Base-by-base conservation (phyloP, 2,888 invertebrate species). In the Dolomedes plantarius region DNA sequence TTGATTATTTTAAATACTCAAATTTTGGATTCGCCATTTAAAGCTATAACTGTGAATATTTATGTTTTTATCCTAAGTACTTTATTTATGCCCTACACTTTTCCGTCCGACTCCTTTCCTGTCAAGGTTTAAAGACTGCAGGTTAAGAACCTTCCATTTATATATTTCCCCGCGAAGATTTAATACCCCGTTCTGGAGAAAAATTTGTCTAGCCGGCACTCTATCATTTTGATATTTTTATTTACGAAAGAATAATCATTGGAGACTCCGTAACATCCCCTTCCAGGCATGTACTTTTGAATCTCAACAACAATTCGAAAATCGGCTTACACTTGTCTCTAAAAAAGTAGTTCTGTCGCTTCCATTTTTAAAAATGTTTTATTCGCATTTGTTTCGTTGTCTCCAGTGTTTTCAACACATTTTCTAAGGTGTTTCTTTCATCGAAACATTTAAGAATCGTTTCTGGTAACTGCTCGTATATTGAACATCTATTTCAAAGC, bases 141-240 rank as follows among this genome's bases (percentile, higher is more conserved):
- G 16, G 56, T 56, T 56, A 56, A 56, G 5, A 56, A 5, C 23
- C 23, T 5, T 23, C 56, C 56, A 5, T 23, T 23, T 56, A 56
- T 56, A 56, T 19, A 56, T 56, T 56, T 23, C 56, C 23, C 11
- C 1, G 23, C 1, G 11, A 56, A 56, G 56, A 56, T 56, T 56
- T 56, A 56, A 56, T 56, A 23, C 56, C 56, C 1, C 3, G 3
- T 56, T 56, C 56, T 23, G 5, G 3, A 56, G 41, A 56, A 56
- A 56, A 56, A 56, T 56, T 56, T 23, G 56, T 56, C 56, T 56
- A 56, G 56, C 56, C 56, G 56, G 56, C 23, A 56, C 23, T 56
- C 56, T 56, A 56, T 56, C 56, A 56, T 56, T 56, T 16, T 56
- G 56, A 56, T 56, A 56, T 56, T 56, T 56, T 56, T 56, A 56